Conservation (phyloP, 2,888 invertebrate genomes). For the Clistopyga incitator region DNA sequence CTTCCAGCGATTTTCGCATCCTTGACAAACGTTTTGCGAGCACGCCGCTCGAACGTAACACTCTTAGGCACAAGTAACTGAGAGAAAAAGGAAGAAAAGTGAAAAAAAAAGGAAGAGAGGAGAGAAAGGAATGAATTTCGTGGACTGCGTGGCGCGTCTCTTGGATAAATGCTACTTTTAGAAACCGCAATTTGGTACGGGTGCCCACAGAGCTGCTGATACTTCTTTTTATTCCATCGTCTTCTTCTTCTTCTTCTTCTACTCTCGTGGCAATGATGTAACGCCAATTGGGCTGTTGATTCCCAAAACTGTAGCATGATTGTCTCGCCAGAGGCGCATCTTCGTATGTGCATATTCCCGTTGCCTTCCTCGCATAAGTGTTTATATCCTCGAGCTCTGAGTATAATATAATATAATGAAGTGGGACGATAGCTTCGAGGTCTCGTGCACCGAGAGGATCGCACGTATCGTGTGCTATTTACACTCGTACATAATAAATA, state of each 20-base stretch:
- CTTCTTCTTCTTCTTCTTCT: background rate
- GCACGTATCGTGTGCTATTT: slow-evolving; percentile 18
- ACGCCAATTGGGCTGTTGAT: slow-evolving; percentile 28
- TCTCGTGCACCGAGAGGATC: background rate
- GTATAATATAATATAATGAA: slow-evolving; percentile 55
- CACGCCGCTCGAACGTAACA: slow-evolving; percentile 13
- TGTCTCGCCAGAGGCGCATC: slow-evolving; percentile 6
- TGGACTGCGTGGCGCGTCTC: slow-evolving; percentile 41
- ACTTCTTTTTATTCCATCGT: background rate
- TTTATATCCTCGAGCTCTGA: slow-evolving; percentile 4
- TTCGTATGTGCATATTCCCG: slow-evolving; percentile 22
- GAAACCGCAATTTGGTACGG: slow-evolving; percentile 68
- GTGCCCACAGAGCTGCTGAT: slow-evolving; percentile 34
- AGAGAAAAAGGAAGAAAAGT: background rate
- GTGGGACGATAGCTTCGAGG: slow-evolving; percentile 33
- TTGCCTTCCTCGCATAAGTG: slow-evolving; percentile 1
- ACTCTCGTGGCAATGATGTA: slow-evolving; percentile 30
- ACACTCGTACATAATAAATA: slow-evolving; percentile 24
- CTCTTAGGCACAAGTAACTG: slow-evolving; percentile 3
- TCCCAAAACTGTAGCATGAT: background rate
- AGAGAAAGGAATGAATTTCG: slow-evolving; percentile 40
- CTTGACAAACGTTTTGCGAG: background rate
- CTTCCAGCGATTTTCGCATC: background rate
- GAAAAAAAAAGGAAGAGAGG: background rate
- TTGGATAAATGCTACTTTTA: slow-evolving; percentile 68